Conservation (phyloP, 37 sponge, comb jelly and placozoan genomes). For the Diacarnus erythraeanus region DNA sequence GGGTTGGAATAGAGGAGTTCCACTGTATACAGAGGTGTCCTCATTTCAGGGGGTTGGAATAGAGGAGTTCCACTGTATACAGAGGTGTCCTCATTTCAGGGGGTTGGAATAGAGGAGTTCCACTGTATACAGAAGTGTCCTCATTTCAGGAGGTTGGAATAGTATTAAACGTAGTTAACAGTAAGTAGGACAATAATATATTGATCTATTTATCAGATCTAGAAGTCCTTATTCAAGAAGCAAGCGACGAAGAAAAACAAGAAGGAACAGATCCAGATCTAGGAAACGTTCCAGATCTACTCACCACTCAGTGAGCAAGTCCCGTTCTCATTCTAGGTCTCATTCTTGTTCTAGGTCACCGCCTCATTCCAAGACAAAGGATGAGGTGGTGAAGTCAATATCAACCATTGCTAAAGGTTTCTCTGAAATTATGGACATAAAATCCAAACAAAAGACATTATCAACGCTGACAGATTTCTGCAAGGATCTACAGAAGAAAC, state of each 20-base stretch:
- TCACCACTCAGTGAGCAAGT: not conserved
- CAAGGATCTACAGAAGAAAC: slow-evolving; percentile 26
- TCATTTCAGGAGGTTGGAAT: too few relatives aligned
- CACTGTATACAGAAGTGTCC: too few relatives aligned
- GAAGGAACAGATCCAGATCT: slow-evolving; percentile 26
- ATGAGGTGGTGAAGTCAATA: not conserved
- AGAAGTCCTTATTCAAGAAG: not conserved
- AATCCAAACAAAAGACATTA: slow-evolving; percentile 9
- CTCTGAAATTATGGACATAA: not conserved
- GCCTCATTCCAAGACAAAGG: not conserved
- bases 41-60: too few relatives aligned
- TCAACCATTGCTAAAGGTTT: slow-evolving; percentile 3
- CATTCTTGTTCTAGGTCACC: not conserved
- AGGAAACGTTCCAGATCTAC: not conserved
- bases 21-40: too few relatives aligned
- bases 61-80: too few relatives aligned
- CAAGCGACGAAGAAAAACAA: not conserved
- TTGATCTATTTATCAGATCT: too few relatives aligned
- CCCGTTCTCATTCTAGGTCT: not conserved
- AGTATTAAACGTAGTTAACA: too few relatives aligned
- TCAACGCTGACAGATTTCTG: slow-evolving; percentile 34
- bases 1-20: too few relatives aligned
- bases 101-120: too few relatives aligned
- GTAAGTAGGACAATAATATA: too few relatives aligned
- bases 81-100: too few relatives aligned